These are phyloP conservation scores for Cyprinodon brontotheroides DNA, from an alignment of 2,113 vertebrate species.

Conservation along the genomic window DNA sequence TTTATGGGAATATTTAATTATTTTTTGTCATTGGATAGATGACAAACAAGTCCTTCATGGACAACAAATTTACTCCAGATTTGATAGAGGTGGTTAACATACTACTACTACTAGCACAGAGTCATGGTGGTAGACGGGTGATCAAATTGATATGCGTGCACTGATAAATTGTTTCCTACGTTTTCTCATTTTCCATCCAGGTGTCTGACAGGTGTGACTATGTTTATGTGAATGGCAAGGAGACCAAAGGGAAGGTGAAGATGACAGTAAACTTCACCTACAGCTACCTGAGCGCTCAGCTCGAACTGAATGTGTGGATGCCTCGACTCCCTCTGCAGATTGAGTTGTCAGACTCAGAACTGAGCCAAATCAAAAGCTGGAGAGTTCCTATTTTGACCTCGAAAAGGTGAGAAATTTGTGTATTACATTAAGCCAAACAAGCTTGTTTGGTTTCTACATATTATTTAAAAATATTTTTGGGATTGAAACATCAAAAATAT, in stretches of 20 bases:
- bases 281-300: conserved; percentile 88
- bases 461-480: conserved; percentile 41
- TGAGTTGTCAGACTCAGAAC: conserved; percentile 90
- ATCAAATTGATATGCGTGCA: conserved; percentile 25
- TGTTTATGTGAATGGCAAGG: conserved; percentile 93
- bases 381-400: conserved; percentile 87
- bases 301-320: conserved; percentile 91
- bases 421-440: not conserved
- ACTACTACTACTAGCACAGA: conserved; percentile 28
- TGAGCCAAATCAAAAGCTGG: conserved; percentile 96
- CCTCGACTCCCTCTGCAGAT: conserved; percentile 91
- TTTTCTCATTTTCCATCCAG: conserved; percentile 68
- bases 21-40: conserved; percentile 53
- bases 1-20: conserved; percentile 59
- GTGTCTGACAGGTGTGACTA: conserved; percentile 94
- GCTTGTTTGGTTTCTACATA: conserved; percentile 3
- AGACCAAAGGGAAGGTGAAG: conserved; percentile 88
- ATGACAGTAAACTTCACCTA: conserved; percentile 90
- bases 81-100: conserved; percentile 45
- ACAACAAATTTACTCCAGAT: conserved; percentile 24
- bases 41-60: conserved; percentile 40
- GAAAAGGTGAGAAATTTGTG: conserved; percentile 81
- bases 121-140: conserved; percentile 5
- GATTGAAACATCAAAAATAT: conserved; percentile 35
- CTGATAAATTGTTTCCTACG: not conserved